Conservation (phyloP, 2,888 invertebrate genomes). For the Drosophila merina region DNA sequence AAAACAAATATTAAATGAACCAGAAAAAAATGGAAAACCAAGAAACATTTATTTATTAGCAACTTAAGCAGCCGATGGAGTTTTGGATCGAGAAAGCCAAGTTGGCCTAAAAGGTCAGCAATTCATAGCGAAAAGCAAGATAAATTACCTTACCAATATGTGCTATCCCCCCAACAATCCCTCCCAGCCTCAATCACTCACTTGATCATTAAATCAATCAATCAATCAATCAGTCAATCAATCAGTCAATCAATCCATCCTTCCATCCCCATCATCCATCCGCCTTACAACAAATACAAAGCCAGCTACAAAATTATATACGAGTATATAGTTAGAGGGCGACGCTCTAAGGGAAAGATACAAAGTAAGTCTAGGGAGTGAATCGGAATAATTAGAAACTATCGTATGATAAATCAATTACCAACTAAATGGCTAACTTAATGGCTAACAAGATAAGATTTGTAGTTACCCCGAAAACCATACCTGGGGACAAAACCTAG, state of each 20-base stretch:
- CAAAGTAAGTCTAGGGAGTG: conserved; percentile 16
- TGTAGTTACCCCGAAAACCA: conserved; percentile 13
- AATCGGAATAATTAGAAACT: conserved; percentile 25
- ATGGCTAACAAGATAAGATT: conserved; percentile 19
- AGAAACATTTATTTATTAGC: conserved; percentile 59
- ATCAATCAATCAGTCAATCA: too few species aligned
- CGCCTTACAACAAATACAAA: conserved; percentile 1
- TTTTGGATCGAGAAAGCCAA: conserved; percentile 16
- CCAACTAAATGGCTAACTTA: conserved; percentile 18
- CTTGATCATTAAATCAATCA: background rate
- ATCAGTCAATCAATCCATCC: conserved; percentile 2
- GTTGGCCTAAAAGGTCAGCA: conserved; percentile 44
- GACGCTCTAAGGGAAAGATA: conserved; percentile 8
- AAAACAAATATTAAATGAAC: conserved; percentile 34
- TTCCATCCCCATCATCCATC: background rate
- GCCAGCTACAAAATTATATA: background rate
- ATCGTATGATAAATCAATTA: conserved; percentile 29
- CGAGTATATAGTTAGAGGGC: background rate
- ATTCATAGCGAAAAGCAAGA: conserved; percentile 64
- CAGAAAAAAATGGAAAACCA: conserved; percentile 20
- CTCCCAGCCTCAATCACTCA: background rate
- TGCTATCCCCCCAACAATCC: conserved; percentile 39
- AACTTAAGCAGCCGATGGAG: conserved; percentile 40
- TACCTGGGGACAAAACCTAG: conserved; percentile 20
- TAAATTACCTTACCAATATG: conserved; percentile 65